Evolutionary conservation across 2,113 vertebrate genomes (phyloP), one percentile per base, ranked within the genome.

Genomic region (Fregetta grallaria): DNA sequence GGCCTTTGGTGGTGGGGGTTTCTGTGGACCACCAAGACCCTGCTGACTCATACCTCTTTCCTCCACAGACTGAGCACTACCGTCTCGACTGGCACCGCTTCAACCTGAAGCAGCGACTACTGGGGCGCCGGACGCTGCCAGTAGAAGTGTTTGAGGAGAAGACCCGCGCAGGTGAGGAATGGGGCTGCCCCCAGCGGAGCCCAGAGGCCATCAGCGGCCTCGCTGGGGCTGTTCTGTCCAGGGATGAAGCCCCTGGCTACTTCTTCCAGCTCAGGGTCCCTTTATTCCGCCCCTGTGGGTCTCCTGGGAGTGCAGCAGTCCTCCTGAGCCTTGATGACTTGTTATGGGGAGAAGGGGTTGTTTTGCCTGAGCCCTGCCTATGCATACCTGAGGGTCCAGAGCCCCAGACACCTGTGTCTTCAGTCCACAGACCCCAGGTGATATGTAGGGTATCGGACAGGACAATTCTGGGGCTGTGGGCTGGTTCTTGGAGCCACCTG

Each of bases 41-140:
- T 78, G 40, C 62, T 6, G 9, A n/a, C 56, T 78, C 20, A 58
- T 19, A 23, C 38, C n/a, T 25, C 14, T 92, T 82, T 72, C 11
- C 50, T 59, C 63, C 67, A 38, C 86, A 99, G 99, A 98, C 96
- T 83, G 99, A 99, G 72, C 99, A 99, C 96, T 99, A 99, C 95
- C 99, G 98, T 47, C 98, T 99, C 2, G 99, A 99, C 95, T 99
- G 99, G 99, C 99, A 99, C 96, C 99, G 99, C 26, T 99, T 99
- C 92, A 99, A 99, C 97, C 97, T 99, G 94, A 99, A 98, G 95
- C 99, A 98, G 45, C 98, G 98, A 67, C 98, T 99, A 17, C 93
- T 95, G 36, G 98, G 98, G 55, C 93, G 88, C 68, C 94, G 9
- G 10, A 49, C 97, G 0, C 94, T 99, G 67, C 98, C 99, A 3